Evolutionary conservation across 92 coral and sea anemone species (phyloP).

Genomic region (Porites lobata): DNA sequence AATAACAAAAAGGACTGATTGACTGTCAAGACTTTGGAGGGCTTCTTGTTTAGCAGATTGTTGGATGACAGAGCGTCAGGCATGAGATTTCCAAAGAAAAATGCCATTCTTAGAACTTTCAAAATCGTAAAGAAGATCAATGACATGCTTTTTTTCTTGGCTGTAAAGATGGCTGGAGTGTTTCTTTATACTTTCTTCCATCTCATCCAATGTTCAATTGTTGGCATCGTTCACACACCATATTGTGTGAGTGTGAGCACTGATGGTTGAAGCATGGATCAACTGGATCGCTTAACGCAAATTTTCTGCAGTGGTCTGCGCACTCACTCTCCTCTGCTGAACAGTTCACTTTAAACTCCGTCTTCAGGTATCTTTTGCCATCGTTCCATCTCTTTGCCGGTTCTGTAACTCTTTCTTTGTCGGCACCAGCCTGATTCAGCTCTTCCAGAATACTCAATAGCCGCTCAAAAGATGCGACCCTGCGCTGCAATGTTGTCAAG

Average conservation of each 20-base stretch:
- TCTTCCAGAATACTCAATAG: too few relatives aligned
- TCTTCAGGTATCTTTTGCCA: conserved; percentile 1
- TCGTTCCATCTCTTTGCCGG: conserved; percentile 6
- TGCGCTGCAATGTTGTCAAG: too few relatives aligned
- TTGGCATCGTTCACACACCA: conserved; percentile 20
- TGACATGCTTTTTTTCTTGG: conserved; percentile 40
- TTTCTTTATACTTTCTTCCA: conserved; percentile 13
- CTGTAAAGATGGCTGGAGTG: conserved; percentile 31
- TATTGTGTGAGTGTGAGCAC: conserved; percentile 30
- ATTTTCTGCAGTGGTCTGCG: neutral
- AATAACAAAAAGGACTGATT: conserved; percentile 8
- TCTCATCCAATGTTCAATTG: conserved; percentile 18
- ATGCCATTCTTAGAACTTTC: conserved; percentile 18
- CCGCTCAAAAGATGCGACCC: too few relatives aligned
- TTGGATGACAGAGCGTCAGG: conserved; percentile 58
- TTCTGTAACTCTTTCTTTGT: too few relatives aligned
- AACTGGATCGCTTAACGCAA: conserved; percentile 24
- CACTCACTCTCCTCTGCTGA: neutral
- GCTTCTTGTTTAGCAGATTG: conserved; percentile 53
- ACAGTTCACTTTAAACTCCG: neutral
- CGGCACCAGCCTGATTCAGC: too few relatives aligned
- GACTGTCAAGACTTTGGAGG: neutral
- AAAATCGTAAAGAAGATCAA: conserved; percentile 43
- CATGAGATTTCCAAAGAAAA: conserved; percentile 64
- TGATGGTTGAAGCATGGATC: neutral